phyloP scores from a whole-genome alignment of 23 tunicate genomes.

The Ciona savignyi region DNA sequence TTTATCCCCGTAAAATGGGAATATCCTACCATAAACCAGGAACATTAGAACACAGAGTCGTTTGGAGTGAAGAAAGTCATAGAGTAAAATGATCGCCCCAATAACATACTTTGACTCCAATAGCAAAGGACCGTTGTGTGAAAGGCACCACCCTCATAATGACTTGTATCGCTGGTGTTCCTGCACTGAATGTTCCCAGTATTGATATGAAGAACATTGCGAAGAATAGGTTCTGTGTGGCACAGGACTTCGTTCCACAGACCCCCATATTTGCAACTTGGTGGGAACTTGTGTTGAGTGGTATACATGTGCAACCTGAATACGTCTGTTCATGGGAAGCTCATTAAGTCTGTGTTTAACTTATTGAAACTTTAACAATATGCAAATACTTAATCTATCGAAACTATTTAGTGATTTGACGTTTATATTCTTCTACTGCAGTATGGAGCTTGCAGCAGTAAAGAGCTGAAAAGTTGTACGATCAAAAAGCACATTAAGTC shows the following conservation, averaged over 20 bases:
- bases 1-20: too few species aligned
- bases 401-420: too few species aligned
- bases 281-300: not conserved
- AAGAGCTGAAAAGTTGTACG: too few species aligned
- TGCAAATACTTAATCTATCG: too few species aligned
- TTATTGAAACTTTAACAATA: too few species aligned
- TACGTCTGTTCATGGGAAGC: slow-evolving; percentile 13
- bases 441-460: too few species aligned
- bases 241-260: slow-evolving; percentile 26
- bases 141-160: slow-evolving; percentile 64
- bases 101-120: slow-evolving; percentile 51
- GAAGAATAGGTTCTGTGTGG: slow-evolving; percentile 16
- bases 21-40: too few species aligned
- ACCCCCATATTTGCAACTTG: slow-evolving; percentile 2
- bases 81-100: too few species aligned
- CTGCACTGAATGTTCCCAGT: slow-evolving; percentile 38
- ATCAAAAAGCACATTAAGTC: too few species aligned
- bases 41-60: too few species aligned
- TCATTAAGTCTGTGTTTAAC: not conserved
- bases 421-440: too few species aligned
- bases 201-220: slow-evolving; percentile 52
- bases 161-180: slow-evolving; percentile 66
- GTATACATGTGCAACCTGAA: slow-evolving; percentile 41
- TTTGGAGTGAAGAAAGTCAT: too few species aligned
- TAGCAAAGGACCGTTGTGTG: slow-evolving; percentile 54